These are phyloP conservation scores for Eidolon helvum DNA, from an alignment of 2,113 vertebrate species.

Conservation along the genomic window DNA sequence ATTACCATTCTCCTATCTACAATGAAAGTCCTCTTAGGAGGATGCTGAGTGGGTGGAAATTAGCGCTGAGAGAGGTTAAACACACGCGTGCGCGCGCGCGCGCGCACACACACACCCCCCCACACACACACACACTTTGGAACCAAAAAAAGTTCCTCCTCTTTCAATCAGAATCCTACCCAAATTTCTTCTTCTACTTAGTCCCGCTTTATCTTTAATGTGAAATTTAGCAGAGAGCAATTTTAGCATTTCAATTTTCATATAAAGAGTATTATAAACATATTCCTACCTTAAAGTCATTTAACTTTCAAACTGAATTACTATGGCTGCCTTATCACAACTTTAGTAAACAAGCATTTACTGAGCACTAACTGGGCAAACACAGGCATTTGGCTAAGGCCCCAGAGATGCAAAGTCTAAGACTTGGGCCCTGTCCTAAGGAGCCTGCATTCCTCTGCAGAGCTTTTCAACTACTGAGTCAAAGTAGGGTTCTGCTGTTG, in stretches of 20 bases:
- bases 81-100: background rate
- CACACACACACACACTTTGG: background rate
- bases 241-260: background rate
- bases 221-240: background rate
- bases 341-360: background rate
- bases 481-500: background rate
- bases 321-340: background rate
- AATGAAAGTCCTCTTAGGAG: slow-evolving; percentile 9
- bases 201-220: background rate
- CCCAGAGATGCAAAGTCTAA: background rate
- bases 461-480: background rate
- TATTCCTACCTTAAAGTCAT: background rate
- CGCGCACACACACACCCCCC: background rate
- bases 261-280: background rate
- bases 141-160: slow-evolving; percentile 31
- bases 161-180: background rate
- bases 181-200: background rate
- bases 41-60: background rate
- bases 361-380: background rate
- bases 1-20: slow-evolving; percentile 6
- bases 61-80: slow-evolving; percentile 6
- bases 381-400: background rate
- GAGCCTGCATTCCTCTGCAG: background rate
- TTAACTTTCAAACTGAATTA: background rate
- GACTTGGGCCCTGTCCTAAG: background rate